Evolutionary conservation across 2,113 vertebrate genomes (phyloP), one percentile per base, ranked within the genome.

Genomic region (Uropsilus gracilis): DNA sequence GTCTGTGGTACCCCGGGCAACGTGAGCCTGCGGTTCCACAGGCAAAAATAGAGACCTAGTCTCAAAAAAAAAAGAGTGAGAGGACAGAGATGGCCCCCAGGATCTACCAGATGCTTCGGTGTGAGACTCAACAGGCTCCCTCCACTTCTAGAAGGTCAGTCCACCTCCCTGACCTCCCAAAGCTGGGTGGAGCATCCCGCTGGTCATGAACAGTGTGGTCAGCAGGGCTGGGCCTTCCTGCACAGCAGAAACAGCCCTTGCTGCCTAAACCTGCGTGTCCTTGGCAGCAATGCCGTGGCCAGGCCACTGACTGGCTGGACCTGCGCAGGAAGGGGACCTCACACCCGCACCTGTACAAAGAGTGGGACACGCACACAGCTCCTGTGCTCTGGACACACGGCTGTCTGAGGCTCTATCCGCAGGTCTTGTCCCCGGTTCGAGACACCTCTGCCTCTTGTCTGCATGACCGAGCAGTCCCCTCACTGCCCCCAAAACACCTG

Each of bases 161-260:
- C 50, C 18, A 26, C 18, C 7, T 14, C 6, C 24, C 26, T 12
- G n/a, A 50, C 50, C 24, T 26, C 37, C 39, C 9, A 20, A 4
- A 4, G 6, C 8, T 2, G 16, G 64, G 22, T 44, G 6, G 22
- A 4, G 10, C 12, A 37, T 5, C 8, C 2, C 0, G 63, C 24
- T 39, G 28, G 61, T 57, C 12, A 64, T 24, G 7, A 32, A 46
- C 24, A 26, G 34, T 3, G 6, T 2, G 4, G 24, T n/a, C 1
- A 26, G 26, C 0, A 20, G 1, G 13, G 72, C 59, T 53, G 1
- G 34, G 42, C n/a, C 61, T 3, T 48, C 68, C 14, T 34, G 68
- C 32, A 50, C n/a, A 53, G 86, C 39, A 18, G 69, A n/a, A 71
- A 0, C 0, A 2, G 4, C 32, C 24, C 0, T 1, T 2, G 37